Percentiles rank a stretch among this genome's conserved stretches.
Conservation (phyloP, 2,113 vertebrate species). For the Zosterops lateralis region DNA sequence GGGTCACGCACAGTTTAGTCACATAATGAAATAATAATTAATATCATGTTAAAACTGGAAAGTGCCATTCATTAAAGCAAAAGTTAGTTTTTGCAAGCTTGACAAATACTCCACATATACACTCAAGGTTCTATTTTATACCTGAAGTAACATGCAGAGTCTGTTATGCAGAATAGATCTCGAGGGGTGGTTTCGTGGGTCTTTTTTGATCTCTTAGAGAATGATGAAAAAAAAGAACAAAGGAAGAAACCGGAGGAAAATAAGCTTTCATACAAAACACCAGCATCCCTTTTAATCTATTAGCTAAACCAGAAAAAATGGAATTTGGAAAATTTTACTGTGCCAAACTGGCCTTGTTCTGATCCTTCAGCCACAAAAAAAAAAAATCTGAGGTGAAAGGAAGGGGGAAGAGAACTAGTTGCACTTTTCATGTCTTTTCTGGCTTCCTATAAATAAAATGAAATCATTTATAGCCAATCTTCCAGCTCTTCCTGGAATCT, state of each 20-base stretch:
- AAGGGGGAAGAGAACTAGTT: neutral
- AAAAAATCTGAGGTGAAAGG: neutral
- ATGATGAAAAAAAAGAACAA: neutral
- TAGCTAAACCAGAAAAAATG: neutral
- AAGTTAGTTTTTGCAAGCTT: neutral
- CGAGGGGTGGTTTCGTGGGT: neutral
- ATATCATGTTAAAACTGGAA: neutral
- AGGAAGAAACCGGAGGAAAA: neutral
- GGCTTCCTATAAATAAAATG: neutral
- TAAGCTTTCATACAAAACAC: neutral
- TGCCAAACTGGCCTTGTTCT: neutral
- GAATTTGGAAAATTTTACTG: neutral
- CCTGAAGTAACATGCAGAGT: neutral
- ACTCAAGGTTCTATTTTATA: neutral
- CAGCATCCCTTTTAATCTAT: neutral
- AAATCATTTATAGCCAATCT: neutral
- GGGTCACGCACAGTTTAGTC: neutral
- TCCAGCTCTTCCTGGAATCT: neutral
- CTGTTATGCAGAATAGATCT: neutral
- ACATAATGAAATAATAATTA: rapidly evolving
- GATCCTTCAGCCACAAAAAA: neutral
- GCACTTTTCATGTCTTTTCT: neutral
- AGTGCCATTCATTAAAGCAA: neutral
- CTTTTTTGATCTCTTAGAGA: neutral
- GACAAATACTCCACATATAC: neutral